A percentile compares a stretch with the other conserved stretches of the same genome.
phyloP scores from a whole-genome alignment of 2,797 vertebrate species.

The Hoplostethus mediterraneus region DNA sequence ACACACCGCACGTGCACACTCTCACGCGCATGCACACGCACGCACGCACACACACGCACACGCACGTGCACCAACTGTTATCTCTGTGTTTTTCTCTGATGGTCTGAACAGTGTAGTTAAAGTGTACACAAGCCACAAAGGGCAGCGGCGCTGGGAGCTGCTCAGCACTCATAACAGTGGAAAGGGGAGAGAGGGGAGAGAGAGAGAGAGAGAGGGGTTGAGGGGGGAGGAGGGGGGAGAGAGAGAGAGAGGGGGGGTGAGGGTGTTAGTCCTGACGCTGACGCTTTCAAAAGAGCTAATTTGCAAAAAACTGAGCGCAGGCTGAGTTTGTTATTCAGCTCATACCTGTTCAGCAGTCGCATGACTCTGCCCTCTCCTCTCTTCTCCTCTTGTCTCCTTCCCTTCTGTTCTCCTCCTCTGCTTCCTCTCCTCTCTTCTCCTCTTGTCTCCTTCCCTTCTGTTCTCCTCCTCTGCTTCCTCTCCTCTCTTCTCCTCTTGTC shows the following conservation, averaged over 20 bases:
- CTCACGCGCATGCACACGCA: not conserved
- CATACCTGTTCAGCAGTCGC: slow-evolving; percentile 63
- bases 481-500: not conserved
- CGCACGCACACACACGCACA: not conserved
- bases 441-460: not conserved
- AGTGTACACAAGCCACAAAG: slow-evolving; percentile 57
- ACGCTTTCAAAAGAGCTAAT: slow-evolving; percentile 59
- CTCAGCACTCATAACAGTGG: slow-evolving; percentile 43
- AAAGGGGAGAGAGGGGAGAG: slow-evolving; percentile 31
- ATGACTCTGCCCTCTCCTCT: slow-evolving; percentile 15
- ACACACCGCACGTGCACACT: not conserved
- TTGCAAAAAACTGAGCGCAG: slow-evolving; percentile 46
- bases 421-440: not conserved
- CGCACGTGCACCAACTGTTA: not conserved
- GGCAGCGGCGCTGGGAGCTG: slow-evolving; percentile 36
- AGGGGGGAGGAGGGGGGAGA: slow-evolving; percentile 15
- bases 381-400: too few relatives aligned
- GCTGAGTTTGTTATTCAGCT: slow-evolving; percentile 74
- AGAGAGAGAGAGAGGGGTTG: not conserved
- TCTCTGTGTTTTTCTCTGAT: not conserved
- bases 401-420: not conserved
- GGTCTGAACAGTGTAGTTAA: slow-evolving; percentile 27
- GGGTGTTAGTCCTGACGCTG: slow-evolving; percentile 47
- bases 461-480: not conserved
- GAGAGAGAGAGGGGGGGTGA: not conserved